Conservation (phyloP, 2,888 invertebrate genomes). For the Crepidodera aurea region DNA sequence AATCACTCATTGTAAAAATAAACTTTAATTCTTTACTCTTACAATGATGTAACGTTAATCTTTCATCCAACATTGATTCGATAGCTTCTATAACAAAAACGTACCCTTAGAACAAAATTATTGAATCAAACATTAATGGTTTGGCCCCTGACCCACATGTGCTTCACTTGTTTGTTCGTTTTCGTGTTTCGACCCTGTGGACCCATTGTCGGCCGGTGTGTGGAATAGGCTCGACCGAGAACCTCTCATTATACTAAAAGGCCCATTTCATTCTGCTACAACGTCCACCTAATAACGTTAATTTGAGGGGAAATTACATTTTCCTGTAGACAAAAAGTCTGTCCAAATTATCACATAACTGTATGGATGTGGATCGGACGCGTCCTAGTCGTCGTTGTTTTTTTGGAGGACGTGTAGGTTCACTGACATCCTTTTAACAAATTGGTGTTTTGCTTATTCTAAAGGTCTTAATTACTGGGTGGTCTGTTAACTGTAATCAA, state of each 20-base stretch:
- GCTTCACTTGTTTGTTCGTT: slow-evolving; percentile 14
- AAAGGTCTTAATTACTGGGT: neutral
- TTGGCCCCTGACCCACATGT: neutral
- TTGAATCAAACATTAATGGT: slow-evolving; percentile 4
- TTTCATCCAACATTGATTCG: too few relatives aligned
- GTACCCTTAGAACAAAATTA: neutral
- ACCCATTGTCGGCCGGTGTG: slow-evolving; percentile 30
- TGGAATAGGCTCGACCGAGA: slow-evolving; percentile 44
- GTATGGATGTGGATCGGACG: slow-evolving; percentile 4
- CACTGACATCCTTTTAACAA: slow-evolving; percentile 10
- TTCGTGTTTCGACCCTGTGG: slow-evolving; percentile 24
- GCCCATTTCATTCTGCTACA: slow-evolving; percentile 51
- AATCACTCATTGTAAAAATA: too few relatives aligned
- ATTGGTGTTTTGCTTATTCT: slow-evolving; percentile 1
- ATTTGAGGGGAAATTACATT: slow-evolving; percentile 47
- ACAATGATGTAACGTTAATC: too few relatives aligned
- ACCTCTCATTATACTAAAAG: slow-evolving; percentile 56
- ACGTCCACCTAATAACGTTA: slow-evolving; percentile 51
- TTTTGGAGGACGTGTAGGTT: neutral
- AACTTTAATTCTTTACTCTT: too few relatives aligned
- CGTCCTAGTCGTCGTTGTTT: neutral
- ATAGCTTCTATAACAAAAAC: neutral
- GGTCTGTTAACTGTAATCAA: neutral
- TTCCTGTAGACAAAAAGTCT: slow-evolving; percentile 34
- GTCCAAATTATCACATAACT: slow-evolving; percentile 22